Percentiles rank a stretch among this genome's conserved stretches.
Evolutionary conservation across 2,797 vertebrate species (phyloP).

Genomic region (Clarias fuscus): DNA sequence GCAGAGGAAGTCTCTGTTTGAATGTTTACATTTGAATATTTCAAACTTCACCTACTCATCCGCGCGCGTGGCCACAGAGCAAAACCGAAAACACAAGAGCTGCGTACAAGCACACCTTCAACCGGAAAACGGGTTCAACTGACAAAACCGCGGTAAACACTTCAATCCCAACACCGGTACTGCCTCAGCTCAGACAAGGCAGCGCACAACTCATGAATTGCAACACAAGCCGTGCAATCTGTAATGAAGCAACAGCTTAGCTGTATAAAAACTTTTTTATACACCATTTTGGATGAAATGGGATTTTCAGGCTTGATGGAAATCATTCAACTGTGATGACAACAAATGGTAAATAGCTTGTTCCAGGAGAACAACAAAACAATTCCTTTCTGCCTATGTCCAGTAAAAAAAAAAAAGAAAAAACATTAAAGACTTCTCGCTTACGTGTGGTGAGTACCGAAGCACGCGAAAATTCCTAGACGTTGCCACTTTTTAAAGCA

Average conservation of each 20-base stretch:
- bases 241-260: neutral
- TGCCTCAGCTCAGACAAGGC: neutral
- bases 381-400: no score
- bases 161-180: conserved; percentile 10
- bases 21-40: conserved; percentile 58
- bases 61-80: conserved; percentile 32
- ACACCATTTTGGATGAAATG: neutral
- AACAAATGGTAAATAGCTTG: neutral
- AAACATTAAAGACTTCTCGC: neutral
- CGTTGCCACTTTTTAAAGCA: neutral
- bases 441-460: conserved; percentile 2
- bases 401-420: neutral
- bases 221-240: neutral
- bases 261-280: neutral
- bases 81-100: conserved; percentile 52
- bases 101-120: conserved; percentile 20
- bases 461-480: conserved; percentile 7
- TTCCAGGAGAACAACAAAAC: neutral
- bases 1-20: conserved; percentile 53
- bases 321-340: neutral
- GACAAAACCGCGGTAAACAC: conserved; percentile 45
- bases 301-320: neutral
- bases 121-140: conserved; percentile 60
- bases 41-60: conserved; percentile 46
- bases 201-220: neutral